Evolutionary conservation across 2,888 invertebrate genomes (phyloP).

Genomic region (Synanthedon myopaeformis): DNA sequence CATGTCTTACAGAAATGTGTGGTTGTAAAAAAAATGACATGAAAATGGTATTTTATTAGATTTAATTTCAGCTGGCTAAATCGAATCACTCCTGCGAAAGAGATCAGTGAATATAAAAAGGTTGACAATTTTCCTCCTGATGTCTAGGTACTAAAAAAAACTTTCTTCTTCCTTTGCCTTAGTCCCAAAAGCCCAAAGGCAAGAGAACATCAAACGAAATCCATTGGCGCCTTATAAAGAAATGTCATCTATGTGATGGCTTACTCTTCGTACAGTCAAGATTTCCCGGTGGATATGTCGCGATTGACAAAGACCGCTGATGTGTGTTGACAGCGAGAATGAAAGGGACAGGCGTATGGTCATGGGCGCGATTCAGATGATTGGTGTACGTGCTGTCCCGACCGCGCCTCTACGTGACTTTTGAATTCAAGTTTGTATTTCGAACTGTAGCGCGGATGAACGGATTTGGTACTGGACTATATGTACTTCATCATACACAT

Average conservation of each 20-base stretch:
- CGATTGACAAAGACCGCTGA: slow-evolving; percentile 20
- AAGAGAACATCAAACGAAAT: slow-evolving; percentile 46
- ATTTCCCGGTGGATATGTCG: slow-evolving; percentile 59
- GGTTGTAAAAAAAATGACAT: too few species aligned
- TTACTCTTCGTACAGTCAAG: slow-evolving; percentile 39
- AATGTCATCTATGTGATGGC: slow-evolving; percentile 57
- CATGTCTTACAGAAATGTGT: too few species aligned
- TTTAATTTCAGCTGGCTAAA: too few species aligned
- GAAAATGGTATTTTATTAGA: too few species aligned
- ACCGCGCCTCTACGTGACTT: slow-evolving; percentile 63
- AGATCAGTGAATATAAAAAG: too few species aligned
- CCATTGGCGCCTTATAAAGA: slow-evolving; percentile 53
- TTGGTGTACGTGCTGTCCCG: slow-evolving; percentile 62
- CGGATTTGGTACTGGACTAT: slow-evolving; percentile 36
- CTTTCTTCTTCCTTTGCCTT: not conserved
- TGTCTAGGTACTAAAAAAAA: not conserved
- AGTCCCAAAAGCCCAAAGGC: not conserved
- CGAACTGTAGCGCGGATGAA: slow-evolving; percentile 1
- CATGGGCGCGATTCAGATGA: slow-evolving; percentile 61
- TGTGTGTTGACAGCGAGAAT: slow-evolving; percentile 7
- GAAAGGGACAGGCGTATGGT: slow-evolving; percentile 42
- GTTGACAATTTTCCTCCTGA: too few species aligned
- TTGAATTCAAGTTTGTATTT: slow-evolving; percentile 22
- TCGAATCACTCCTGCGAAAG: too few species aligned
- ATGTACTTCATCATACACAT: not conserved